Conservation (phyloP, 2,113 vertebrate species). For the Murina feae region DNA sequence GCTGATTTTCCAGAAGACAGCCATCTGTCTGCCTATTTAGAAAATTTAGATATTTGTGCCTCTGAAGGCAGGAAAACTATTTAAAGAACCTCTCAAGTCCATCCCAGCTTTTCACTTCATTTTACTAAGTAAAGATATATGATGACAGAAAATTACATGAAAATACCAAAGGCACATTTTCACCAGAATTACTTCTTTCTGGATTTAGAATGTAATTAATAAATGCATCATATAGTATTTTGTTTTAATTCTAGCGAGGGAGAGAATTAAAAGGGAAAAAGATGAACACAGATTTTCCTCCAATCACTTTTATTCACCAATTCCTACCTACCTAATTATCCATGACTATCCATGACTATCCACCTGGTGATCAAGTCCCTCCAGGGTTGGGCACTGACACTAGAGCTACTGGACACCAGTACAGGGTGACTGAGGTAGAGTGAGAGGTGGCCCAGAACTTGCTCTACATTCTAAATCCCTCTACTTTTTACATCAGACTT, state of each 20-base stretch:
- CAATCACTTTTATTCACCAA: background rate
- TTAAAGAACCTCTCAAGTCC: background rate
- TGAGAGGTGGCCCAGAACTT: background rate
- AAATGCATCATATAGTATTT: background rate
- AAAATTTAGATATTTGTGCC: background rate
- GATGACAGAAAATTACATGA: background rate
- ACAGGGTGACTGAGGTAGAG: background rate
- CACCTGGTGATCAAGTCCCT: background rate
- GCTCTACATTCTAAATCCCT: background rate
- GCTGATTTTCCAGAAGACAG: background rate
- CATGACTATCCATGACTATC: background rate
- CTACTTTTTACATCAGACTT: background rate
- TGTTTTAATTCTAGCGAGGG: background rate
- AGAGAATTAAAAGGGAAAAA: background rate
- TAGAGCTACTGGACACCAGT: background rate
- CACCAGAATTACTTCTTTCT: background rate
- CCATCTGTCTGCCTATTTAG: background rate
- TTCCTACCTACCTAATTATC: background rate
- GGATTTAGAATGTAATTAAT: background rate
- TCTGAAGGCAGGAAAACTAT: background rate
- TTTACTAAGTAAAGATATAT: background rate
- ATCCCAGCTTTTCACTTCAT: background rate
- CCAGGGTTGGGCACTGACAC: background rate
- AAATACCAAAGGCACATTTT: background rate
- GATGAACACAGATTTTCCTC: background rate